Base-by-base conservation (phyloP, 2,888 invertebrate genomes). In the Chrysomela aeneicollis region DNA sequence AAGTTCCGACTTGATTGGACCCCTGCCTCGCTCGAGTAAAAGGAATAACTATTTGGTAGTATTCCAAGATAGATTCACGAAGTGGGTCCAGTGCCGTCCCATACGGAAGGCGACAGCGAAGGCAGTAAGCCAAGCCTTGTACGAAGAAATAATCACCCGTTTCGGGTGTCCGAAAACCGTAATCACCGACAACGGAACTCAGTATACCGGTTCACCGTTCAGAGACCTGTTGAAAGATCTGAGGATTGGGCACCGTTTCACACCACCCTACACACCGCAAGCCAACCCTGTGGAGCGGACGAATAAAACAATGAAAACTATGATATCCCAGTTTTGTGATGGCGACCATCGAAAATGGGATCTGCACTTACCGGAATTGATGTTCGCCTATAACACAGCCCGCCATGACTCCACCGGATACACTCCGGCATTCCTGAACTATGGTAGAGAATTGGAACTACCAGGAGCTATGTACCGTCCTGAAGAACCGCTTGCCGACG, bases 231-330 rank as follows among this genome's bases (percentile, higher is more conserved):
- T 51, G 10, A 51, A 51, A 15, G 22, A 51, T 47, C 8, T 47
- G 47, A 47, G n/a, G 2, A 51, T 22, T 9, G 21, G 15, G 1
- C 51, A 51, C 15, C 22, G 51, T 26, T 8, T 21, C 1, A 58
- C 26, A 0, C 76, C 78, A 1, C 69, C 69, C 5, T 73, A 70
- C 73, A 66, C 73, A 22, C 71, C 76, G 0, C 79, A 81, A 35
- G 74, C 73, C 2, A 80, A 81, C 59, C 77, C 78, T 0, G 77
- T 77, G 0, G 79, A 81, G 63, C 22, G 79, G n/a, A 67, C 74
- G 0, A 81, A 79, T 58, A 52, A 73, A 17, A 74, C 73, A 0
- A 30, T 79, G 0, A 76, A 78, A 52, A 78, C 78, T 0, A 79
- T 81, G 76, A 73, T 80, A 0, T 67, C 76, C 0, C 68, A 76